A percentile compares a stretch with the other conserved stretches of the same genome.
Evolutionary conservation across 2,888 invertebrate genomes (phyloP).

Genomic region (Eulithis prunata): DNA sequence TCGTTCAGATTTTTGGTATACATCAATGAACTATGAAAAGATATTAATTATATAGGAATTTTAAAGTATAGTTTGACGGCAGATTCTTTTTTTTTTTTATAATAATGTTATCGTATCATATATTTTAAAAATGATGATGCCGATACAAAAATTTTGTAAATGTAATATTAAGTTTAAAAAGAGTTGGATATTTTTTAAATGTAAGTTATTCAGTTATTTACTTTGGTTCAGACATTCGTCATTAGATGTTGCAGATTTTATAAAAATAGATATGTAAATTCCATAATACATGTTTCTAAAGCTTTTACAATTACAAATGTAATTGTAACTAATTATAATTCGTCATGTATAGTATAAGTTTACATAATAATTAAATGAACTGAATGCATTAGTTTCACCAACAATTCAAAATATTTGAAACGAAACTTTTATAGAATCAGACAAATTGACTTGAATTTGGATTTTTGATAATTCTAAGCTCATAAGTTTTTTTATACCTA

Average conservation of each 20-base stretch:
- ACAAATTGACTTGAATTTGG: neutral
- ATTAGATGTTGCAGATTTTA: neutral
- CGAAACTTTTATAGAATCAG: neutral
- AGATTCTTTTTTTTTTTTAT: too few species aligned
- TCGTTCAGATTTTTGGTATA: conserved; percentile 8
- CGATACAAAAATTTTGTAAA: too few species aligned
- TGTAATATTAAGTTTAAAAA: too few species aligned
- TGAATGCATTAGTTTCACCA: neutral
- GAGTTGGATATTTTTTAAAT: neutral
- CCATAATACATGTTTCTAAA: neutral
- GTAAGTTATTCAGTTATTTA: neutral
- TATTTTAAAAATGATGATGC: too few species aligned
- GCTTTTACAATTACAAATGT: conserved; percentile 1
- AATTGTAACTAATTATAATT: conserved; percentile 1
- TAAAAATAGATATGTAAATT: neutral
- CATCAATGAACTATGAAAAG: conserved; percentile 5
- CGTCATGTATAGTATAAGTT: conserved; percentile 2
- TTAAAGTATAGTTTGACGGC: too few species aligned
- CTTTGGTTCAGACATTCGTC: neutral
- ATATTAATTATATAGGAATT: neutral
- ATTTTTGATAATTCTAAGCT: neutral
- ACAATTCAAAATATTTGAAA: neutral
- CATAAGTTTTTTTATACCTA: too few species aligned
- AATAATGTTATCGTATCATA: too few species aligned
- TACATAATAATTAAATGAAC: neutral